A percentile compares a stretch with the other conserved stretches of the same genome.
These are phyloP conservation scores for Armadillidium nasatum DNA, from an alignment of 1,140 invertebrate species.

Conservation along the genomic window DNA sequence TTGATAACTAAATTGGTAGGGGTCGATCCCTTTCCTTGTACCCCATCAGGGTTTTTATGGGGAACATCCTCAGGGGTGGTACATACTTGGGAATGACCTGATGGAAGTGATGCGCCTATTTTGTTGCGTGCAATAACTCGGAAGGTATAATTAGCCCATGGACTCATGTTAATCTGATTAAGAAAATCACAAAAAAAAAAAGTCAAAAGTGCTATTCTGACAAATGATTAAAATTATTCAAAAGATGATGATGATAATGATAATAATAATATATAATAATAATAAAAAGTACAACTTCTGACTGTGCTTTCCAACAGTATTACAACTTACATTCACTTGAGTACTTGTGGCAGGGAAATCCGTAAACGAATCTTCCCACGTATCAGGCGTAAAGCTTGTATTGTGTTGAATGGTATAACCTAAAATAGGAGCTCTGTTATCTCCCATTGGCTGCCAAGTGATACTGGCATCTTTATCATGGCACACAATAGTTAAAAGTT, in stretches of 20 bases:
- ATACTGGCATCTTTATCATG: constrained; percentile 65
- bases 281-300: too few species aligned
- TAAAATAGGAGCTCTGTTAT: constrained; percentile 89
- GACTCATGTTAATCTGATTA: constrained; percentile 64
- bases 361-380: constrained; percentile 69
- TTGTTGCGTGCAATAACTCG: constrained; percentile 88
- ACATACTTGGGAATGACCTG: constrained; percentile 72
- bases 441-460: constrained; percentile 80
- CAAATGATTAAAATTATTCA: too few species aligned
- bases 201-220: too few species aligned
- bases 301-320: too few species aligned
- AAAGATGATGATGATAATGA: too few species aligned
- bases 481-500: constrained; percentile 62
- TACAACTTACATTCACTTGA: constrained; percentile 37
- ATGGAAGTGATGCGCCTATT: constrained; percentile 83
- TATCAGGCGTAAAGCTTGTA: constrained; percentile 82
- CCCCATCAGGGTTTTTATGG: constrained; percentile 90
- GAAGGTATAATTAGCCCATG: constrained; percentile 96
- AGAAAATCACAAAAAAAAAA: neutral
- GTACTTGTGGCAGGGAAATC: constrained; percentile 41
- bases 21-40: constrained; percentile 78
- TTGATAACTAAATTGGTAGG: constrained; percentile 87
- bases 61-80: constrained; percentile 83
- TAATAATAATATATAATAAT: too few species aligned
- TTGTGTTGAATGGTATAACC: constrained; percentile 89